Conservation (phyloP, 2,888 invertebrate genomes). For the Keiferia lycopersicella region DNA sequence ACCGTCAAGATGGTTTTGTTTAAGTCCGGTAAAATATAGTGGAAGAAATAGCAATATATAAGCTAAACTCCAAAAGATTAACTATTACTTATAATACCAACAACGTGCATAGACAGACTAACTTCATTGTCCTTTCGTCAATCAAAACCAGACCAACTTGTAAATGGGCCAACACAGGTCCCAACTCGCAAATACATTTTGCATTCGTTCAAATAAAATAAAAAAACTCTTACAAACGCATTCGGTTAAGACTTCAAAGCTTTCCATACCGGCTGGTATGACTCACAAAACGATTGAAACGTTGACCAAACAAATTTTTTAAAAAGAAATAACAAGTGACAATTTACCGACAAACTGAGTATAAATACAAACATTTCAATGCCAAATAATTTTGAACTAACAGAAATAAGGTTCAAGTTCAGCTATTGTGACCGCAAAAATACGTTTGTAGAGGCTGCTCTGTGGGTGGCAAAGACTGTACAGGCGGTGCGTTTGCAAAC, state of each 20-base stretch:
- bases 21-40: too few species aligned
- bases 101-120: background rate
- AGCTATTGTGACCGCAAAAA: conserved; percentile 20
- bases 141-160: conserved; percentile 41
- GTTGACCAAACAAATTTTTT: conserved; percentile 58
- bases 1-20: too few species aligned
- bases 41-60: too few species aligned
- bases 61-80: too few species aligned
- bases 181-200: conserved; percentile 54
- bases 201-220: conserved; percentile 44
- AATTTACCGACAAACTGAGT: conserved; percentile 47
- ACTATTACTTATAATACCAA: too few species aligned
- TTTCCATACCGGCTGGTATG: conserved; percentile 47
- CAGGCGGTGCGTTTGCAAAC: conserved; percentile 76
- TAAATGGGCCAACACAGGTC: conserved; percentile 44
- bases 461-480: conserved; percentile 64
- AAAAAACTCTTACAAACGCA: conserved; percentile 52
- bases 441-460: conserved; percentile 44
- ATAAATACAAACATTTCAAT: background rate
- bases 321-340: conserved; percentile 56
- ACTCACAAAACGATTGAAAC: conserved; percentile 68
- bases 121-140: conserved; percentile 53
- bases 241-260: conserved; percentile 58
- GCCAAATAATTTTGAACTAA: background rate
- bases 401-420: conserved; percentile 16